phyloP scores from a whole-genome alignment of 2,888 invertebrate species.

The Athalia circularis region DNA sequence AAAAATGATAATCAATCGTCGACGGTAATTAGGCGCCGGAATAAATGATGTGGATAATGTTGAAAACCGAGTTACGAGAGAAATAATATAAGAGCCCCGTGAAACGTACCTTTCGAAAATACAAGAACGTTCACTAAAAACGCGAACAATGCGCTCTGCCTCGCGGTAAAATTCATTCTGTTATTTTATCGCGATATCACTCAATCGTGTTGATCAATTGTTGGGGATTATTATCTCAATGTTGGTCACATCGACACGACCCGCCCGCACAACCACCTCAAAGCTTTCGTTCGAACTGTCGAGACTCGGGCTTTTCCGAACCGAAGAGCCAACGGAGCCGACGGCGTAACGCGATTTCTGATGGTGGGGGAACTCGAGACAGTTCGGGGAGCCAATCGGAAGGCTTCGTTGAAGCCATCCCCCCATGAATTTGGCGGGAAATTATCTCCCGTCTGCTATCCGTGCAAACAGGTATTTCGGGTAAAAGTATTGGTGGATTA shows the following conservation, averaged over 20 bases:
- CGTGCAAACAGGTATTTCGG: not conserved
- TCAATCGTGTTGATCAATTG: constrained; percentile 45
- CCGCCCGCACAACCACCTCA: constrained; percentile 53
- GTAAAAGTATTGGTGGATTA: no score
- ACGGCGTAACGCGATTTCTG: not conserved
- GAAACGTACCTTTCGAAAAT: constrained; percentile 57
- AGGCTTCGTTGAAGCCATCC: constrained; percentile 22
- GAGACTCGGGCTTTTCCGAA: constrained; percentile 13
- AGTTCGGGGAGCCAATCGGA: constrained; percentile 34
- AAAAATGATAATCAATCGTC: no score
- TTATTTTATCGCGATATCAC: constrained; percentile 48
- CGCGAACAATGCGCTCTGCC: constrained; percentile 50
- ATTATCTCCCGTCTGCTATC: constrained; percentile 50
- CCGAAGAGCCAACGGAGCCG: constrained; percentile 20
- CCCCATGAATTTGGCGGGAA: constrained; percentile 57
- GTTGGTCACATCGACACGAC: constrained; percentile 54
- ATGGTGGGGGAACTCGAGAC: constrained; percentile 30
- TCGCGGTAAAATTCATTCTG: constrained; percentile 47
- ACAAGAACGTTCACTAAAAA: constrained; percentile 53
- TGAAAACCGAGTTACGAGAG: not conserved
- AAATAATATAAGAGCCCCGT: not conserved
- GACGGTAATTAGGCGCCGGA: no score
- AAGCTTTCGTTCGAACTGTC: constrained; percentile 61
- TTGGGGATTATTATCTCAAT: constrained; percentile 27
- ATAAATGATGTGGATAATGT: no score